Evolutionary conservation across 2,888 invertebrate species (phyloP), one percentile per base, ranked within the genome.

Genomic region (Chaetogeoica ovagalla): DNA sequence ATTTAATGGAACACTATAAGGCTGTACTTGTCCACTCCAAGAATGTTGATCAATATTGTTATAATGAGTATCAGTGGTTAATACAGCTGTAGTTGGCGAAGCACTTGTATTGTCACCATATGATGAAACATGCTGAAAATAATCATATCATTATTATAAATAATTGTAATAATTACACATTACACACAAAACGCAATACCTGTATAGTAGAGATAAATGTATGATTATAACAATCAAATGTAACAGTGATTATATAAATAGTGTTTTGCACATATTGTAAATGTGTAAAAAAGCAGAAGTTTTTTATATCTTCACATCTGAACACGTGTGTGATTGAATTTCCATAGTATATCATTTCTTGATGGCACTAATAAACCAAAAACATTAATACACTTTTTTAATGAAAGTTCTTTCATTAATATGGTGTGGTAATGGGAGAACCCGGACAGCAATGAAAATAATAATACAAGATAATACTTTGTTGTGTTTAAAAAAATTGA

Each of bases 1-100:
- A 63, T 79, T 71, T 65, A 79, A 43, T 30, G 79, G 79, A 57
- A 71, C 59, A 57, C 70, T 71, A 23, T 79, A 79, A 43, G 79
- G 71, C 8, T 79, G 79, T 21, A 79, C 79, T 55, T 55, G 79
- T 2, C 79, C 79, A 57, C 39, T 57, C 79, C 79, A 79, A 7
- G 79, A 79, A 63, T 79, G 77, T 55, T 79, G 70, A 30, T 71
- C 79, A 63, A 11, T 15, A 55, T 43, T 23, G n/a, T 79, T 79
- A 71, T 57, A 15, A 1, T 15, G 4, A 63, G 39, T 39, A 43
- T 39, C 43, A 43, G 63, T 23, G 4, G 63, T 65, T 43, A 79
- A 15, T 39, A 63, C 43, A 11, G 79, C 79, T 63, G 63, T 79
- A 55, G 71, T 63, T 23, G 55, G 37, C 2, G 71, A 71, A 39